A percentile compares a stretch with the other conserved stretches of the same genome.
Evolutionary conservation across 1,140 invertebrate species (phyloP).

Genomic region (Hylaeus volcanicus): DNA sequence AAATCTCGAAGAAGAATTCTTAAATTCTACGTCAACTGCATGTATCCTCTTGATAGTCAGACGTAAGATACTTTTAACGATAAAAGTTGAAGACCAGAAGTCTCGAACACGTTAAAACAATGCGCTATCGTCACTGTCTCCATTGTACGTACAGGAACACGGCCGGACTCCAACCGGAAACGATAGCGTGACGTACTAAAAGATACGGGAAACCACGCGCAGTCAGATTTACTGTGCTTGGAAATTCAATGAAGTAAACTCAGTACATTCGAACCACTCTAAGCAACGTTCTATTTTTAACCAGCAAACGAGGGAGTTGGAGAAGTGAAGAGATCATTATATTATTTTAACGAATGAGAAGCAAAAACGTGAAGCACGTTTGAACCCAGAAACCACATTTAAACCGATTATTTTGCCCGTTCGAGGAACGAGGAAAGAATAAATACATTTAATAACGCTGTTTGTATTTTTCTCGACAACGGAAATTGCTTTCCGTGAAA

Average conservation of each 20-base stretch:
- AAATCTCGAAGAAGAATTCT: too few relatives aligned
- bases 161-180: constrained; percentile 61
- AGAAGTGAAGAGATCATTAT: not conserved
- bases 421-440: not conserved
- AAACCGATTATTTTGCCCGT: not conserved
- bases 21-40: too few relatives aligned
- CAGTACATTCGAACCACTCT: constrained; percentile 7
- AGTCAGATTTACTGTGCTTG: constrained; percentile 58
- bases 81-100: not conserved
- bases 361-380: not conserved
- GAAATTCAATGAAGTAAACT: constrained; percentile 64
- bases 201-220: constrained; percentile 65
- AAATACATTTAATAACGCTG: not conserved
- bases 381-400: too few relatives aligned
- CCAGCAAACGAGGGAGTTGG: not conserved
- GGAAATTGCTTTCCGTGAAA: not conserved
- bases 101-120: not conserved
- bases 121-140: not conserved
- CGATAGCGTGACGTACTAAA: constrained; percentile 58
- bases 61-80: not conserved
- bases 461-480: not conserved
- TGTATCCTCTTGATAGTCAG: too few relatives aligned
- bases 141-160: constrained; percentile 22
- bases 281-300: constrained; percentile 32
- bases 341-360: not conserved